Conservation (phyloP, 1,140 invertebrate genomes). For the Lasioglossum albipes region DNA sequence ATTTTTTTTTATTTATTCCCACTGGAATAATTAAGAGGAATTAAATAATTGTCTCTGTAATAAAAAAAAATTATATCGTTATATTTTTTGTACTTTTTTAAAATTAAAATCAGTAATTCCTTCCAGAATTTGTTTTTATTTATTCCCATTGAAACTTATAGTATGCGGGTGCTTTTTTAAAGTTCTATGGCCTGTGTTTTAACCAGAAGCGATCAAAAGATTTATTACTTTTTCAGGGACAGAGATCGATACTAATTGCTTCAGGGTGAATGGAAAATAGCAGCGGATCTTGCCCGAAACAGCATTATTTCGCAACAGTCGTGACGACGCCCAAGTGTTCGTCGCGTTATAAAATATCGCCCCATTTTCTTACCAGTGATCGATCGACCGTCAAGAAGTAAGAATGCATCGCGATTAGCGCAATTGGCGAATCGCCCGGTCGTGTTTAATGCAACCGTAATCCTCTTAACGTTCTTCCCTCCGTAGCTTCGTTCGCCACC, state of each 20-base stretch:
- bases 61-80: too few relatives aligned
- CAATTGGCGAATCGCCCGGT: conserved; percentile 50
- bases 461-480: conserved; percentile 31
- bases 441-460: conserved; percentile 43
- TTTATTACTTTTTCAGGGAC: not conserved
- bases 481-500: not conserved
- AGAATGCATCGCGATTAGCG: conserved; percentile 58
- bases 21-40: too few relatives aligned
- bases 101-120: too few relatives aligned
- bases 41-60: too few relatives aligned
- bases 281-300: not conserved
- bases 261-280: not conserved
- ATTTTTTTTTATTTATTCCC: too few relatives aligned
- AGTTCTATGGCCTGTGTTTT: too few relatives aligned
- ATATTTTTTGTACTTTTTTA: too few relatives aligned
- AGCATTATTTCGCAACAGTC: not conserved
- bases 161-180: too few relatives aligned
- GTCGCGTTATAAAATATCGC: not conserved
- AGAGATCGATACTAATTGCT: not conserved
- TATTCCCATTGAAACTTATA: too few relatives aligned
- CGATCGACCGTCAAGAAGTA: conserved; percentile 48
- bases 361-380: conserved; percentile 36
- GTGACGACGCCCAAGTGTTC: not conserved
- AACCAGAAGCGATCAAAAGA: too few relatives aligned
- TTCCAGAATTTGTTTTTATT: too few relatives aligned